These are phyloP conservation scores for Drosophila pachea DNA, from an alignment of 1,140 invertebrate genomes.

Conservation along the genomic window DNA sequence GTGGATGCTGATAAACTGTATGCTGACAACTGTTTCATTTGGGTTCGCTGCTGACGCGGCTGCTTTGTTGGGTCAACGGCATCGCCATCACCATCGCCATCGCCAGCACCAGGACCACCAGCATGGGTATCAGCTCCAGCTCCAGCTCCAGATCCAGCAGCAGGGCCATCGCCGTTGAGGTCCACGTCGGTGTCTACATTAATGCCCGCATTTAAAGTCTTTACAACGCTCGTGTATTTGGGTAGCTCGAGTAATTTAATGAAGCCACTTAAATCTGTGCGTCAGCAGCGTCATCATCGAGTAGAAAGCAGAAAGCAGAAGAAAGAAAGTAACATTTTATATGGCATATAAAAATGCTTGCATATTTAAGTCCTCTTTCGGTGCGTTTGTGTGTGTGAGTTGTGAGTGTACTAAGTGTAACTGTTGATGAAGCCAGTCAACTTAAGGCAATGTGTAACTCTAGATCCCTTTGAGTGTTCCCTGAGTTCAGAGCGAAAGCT, in stretches of 20 bases:
- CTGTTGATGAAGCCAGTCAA: conserved; percentile 57
- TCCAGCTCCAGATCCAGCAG: too few relatives aligned
- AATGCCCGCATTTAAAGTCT: conserved; percentile 77
- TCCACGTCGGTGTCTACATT: conserved; percentile 65
- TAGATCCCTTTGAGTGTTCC: conserved; percentile 18
- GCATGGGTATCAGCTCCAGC: too few relatives aligned
- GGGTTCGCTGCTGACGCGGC: conserved; percentile 52
- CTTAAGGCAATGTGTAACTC: conserved; percentile 27
- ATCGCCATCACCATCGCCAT: conserved; percentile 15
- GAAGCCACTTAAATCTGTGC: conserved; percentile 77
- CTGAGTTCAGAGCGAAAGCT: conserved; percentile 20
- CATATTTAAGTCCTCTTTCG: conserved; percentile 54
- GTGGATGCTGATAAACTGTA: conserved; percentile 42
- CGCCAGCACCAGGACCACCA: too few relatives aligned
- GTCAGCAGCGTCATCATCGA: conserved; percentile 39
- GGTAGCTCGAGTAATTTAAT: conserved; percentile 77
- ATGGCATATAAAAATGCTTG: conserved; percentile 57
- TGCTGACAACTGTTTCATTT: conserved; percentile 50
- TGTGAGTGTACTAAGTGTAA: conserved; percentile 44
- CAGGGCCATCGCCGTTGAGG: conserved; percentile 21
- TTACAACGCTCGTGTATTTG: conserved; percentile 76
- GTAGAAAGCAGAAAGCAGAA: conserved; percentile 9
- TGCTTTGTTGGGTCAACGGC: conserved; percentile 56
- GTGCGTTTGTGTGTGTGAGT: conserved; percentile 20
- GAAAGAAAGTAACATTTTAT: conserved; percentile 66